Evolutionary conservation across 2,113 vertebrate genomes (phyloP).

Genomic region (Synchiropus splendidus): DNA sequence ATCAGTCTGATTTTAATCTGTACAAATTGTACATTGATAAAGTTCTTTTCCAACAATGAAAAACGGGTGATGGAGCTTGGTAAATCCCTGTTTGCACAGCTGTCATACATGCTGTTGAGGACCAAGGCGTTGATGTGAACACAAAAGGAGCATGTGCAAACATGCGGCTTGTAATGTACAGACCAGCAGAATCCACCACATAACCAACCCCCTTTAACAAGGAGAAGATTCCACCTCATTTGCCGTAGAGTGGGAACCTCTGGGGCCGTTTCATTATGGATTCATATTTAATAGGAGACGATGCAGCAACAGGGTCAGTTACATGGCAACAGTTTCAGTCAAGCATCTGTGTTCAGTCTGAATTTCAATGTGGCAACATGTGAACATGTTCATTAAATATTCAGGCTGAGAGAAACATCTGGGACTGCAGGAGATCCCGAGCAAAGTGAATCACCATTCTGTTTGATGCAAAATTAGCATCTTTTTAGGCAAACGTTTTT

Average conservation of each 20-base stretch:
- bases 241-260: constrained; percentile 22
- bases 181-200: too few relatives aligned
- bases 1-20: too few relatives aligned
- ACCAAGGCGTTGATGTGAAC: too few relatives aligned
- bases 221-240: constrained; percentile 13
- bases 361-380: constrained; percentile 54
- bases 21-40: too few relatives aligned
- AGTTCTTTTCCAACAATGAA: too few relatives aligned
- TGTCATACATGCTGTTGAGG: too few relatives aligned
- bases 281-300: constrained; percentile 61
- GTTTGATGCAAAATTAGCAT: constrained; percentile 13
- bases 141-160: too few relatives aligned
- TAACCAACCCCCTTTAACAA: background rate
- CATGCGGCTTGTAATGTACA: constrained; percentile 13
- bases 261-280: constrained; percentile 52
- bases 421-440: constrained; percentile 17
- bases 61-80: too few relatives aligned
- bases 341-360: constrained; percentile 42
- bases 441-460: constrained; percentile 16
- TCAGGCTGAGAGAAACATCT: constrained; percentile 36
- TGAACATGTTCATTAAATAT: constrained; percentile 52
- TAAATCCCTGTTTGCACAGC: too few relatives aligned
- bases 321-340: constrained; percentile 43
- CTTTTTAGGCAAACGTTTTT: constrained; percentile 11
- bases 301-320: constrained; percentile 33